Conservation (phyloP, 2,113 vertebrate species). For the Mugil cephalus region DNA sequence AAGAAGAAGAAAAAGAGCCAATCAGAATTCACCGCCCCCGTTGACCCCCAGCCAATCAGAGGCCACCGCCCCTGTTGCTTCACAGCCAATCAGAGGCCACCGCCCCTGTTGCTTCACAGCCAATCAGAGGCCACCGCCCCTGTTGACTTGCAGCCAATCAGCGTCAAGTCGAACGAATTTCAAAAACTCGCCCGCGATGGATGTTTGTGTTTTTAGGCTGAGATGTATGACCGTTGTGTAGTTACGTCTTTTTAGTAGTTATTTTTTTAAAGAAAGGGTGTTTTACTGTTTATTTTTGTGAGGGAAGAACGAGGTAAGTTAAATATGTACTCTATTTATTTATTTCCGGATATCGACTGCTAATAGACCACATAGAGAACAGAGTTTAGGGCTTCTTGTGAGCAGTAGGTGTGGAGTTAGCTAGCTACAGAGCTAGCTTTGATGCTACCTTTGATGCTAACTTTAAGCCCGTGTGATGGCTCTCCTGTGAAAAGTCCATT, state of each 20-base stretch:
- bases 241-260: not conserved
- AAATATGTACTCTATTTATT: rapidly evolving
- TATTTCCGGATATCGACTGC: not conserved
- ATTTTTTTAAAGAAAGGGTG: not conserved
- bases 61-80: no score
- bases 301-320: slow-evolving; percentile 8
- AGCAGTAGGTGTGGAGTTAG: not conserved
- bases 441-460: not conserved
- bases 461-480: not conserved
- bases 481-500: no score
- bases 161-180: slow-evolving; percentile 37
- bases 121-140: slow-evolving; percentile 41
- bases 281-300: not conserved
- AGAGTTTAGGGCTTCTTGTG: not conserved
- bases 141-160: slow-evolving; percentile 59
- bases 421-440: not conserved
- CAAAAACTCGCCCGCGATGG: slow-evolving; percentile 74
- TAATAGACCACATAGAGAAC: not conserved
- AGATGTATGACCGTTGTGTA: not conserved
- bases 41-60: no score
- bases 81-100: no score
- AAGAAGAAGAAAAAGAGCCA: slow-evolving; percentile 54
- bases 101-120: not conserved
- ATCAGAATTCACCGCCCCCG: no score
- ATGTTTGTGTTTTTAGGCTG: slow-evolving; percentile 19